A percentile compares a stretch with the other conserved stretches of the same genome.
phyloP scores from a whole-genome alignment of 2,888 invertebrate species.

The Netelia inedita region DNA sequence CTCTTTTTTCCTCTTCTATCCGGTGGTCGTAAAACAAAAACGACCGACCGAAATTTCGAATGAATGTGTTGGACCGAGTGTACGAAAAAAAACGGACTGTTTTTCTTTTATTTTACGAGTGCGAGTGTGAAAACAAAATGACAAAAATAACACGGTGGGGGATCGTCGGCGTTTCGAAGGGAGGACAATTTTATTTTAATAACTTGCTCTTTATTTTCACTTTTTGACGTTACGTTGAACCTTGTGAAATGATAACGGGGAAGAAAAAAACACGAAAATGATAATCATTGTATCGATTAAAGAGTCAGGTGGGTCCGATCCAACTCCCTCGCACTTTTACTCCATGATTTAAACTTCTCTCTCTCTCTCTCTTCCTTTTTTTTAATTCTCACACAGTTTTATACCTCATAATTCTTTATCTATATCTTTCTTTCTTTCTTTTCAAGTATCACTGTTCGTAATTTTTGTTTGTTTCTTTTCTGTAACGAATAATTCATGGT shows the following conservation, averaged over 20 bases:
- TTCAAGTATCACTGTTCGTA: not conserved
- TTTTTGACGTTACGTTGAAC: slow-evolving; percentile 25
- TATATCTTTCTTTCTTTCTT: slow-evolving; percentile 36
- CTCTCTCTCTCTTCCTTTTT: slow-evolving; percentile 63
- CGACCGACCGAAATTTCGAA: slow-evolving; percentile 36
- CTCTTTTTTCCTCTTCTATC: slow-evolving; percentile 52
- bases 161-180: slow-evolving; percentile 38
- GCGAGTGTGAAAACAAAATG: slow-evolving; percentile 48
- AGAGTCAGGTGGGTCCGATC: slow-evolving; percentile 75
- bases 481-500: not conserved
- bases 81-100: slow-evolving; percentile 47
- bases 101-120: slow-evolving; percentile 57
- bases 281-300: slow-evolving; percentile 11
- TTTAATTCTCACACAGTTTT: slow-evolving; percentile 57
- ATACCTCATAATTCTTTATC: slow-evolving; percentile 45
- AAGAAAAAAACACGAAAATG: not conserved
- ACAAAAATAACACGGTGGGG: slow-evolving; percentile 11
- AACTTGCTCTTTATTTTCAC: slow-evolving; percentile 19
- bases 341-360: slow-evolving; percentile 65
- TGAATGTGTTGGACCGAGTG: slow-evolving; percentile 53
- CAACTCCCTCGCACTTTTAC: slow-evolving; percentile 72
- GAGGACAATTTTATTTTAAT: slow-evolving; percentile 29
- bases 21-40: slow-evolving; percentile 32
- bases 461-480: slow-evolving; percentile 1
- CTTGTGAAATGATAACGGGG: not conserved